These are phyloP conservation scores for Microtus richardsoni DNA, from an alignment of 2,113 vertebrate species.

Conservation along the genomic window DNA sequence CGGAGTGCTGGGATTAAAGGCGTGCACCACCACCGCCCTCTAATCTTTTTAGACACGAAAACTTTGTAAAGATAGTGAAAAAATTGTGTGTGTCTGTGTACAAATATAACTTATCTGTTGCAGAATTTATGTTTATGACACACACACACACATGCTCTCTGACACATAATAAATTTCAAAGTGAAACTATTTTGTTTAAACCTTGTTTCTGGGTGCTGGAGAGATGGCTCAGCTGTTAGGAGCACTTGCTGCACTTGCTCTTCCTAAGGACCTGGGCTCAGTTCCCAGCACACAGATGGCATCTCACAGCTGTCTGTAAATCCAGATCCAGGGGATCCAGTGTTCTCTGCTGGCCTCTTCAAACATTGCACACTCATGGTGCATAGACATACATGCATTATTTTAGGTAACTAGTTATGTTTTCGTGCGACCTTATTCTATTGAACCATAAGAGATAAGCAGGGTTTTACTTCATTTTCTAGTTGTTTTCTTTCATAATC, in stretches of 20 bases:
- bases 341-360: neutral
- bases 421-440: neutral
- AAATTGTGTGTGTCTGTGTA: neutral
- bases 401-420: neutral
- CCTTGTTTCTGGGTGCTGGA: neutral
- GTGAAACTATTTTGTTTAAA: conserved; percentile 47
- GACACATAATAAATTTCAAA: neutral
- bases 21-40: too few species aligned
- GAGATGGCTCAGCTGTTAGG: neutral
- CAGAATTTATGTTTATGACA: neutral
- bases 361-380: neutral
- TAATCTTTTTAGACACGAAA: neutral
- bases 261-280: neutral
- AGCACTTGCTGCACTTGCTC: neutral
- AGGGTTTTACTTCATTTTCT: neutral
- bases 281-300: neutral
- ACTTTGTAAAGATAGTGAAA: conserved; percentile 42
- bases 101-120: too few species aligned
- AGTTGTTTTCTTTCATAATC: conserved; percentile 15
- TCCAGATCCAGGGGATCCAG: neutral
- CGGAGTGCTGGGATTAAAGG: too few species aligned
- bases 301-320: neutral
- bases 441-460: neutral
- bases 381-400: neutral
- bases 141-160: neutral